These are phyloP conservation scores for Cheilosia pagana DNA, from an alignment of 2,888 invertebrate genomes.

Conservation along the genomic window DNA sequence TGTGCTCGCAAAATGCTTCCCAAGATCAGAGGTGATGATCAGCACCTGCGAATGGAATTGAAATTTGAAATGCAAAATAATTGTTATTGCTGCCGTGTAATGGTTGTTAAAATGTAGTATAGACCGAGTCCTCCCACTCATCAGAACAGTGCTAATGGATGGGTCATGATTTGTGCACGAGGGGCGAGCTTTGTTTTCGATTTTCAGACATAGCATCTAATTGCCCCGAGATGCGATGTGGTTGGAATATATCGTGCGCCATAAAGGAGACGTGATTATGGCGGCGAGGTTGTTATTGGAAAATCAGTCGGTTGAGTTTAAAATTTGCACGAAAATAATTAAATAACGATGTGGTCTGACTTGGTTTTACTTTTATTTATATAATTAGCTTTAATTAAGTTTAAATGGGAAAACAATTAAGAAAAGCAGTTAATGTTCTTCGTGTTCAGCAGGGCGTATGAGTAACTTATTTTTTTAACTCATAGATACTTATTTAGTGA, in stretches of 20 bases:
- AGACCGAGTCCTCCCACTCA: constrained; percentile 2
- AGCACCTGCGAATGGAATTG: constrained; percentile 59
- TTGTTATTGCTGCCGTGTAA: constrained; percentile 32
- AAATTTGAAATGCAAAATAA: constrained; percentile 39
- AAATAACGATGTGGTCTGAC: constrained; percentile 2
- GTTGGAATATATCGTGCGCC: constrained; percentile 47
- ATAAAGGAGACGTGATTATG: constrained; percentile 36
- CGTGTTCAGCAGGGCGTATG: constrained; percentile 54
- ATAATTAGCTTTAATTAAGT: constrained; percentile 31
- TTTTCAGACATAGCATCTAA: constrained; percentile 50
- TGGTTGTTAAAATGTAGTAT: neutral
- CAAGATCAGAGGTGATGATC: constrained; percentile 39
- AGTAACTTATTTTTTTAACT: constrained; percentile 29
- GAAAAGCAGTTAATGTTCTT: constrained; percentile 15
- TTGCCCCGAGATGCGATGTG: constrained; percentile 42
- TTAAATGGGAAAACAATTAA: constrained; percentile 21
- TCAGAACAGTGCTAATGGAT: constrained; percentile 34
- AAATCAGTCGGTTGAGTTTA: constrained; percentile 36
- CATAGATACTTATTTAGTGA: neutral
- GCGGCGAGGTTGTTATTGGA: constrained; percentile 17
- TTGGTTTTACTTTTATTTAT: constrained; percentile 54
- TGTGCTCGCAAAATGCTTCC: constrained; percentile 26
- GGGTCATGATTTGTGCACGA: constrained; percentile 53
- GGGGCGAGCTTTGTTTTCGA: constrained; percentile 13
- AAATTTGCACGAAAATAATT: constrained; percentile 26